These are phyloP conservation scores for Athene cunicularia DNA, from an alignment of 2,113 vertebrate species.

Conservation along the genomic window DNA sequence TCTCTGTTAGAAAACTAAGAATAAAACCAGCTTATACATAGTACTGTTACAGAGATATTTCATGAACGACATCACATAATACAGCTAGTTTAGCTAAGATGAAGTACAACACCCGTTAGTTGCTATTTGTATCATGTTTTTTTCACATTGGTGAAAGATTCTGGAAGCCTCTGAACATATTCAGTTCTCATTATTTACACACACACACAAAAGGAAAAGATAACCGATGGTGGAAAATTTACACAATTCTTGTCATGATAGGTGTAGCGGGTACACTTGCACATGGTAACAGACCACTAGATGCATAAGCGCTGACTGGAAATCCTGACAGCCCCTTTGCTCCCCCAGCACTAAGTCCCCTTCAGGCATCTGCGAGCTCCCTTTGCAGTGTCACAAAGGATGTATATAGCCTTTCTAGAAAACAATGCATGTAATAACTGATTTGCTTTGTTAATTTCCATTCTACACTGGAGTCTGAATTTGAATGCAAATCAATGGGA, in stretches of 20 bases:
- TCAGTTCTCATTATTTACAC: not conserved
- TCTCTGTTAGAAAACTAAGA: not conserved
- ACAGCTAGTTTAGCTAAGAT: not conserved
- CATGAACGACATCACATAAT: not conserved
- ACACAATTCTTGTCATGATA: fast-evolving
- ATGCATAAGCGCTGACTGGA: not conserved
- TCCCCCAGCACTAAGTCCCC: not conserved
- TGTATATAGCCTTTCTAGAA: fast-evolving
- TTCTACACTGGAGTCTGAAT: fast-evolving
- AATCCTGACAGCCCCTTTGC: too few relatives aligned
- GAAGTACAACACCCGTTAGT: not conserved
- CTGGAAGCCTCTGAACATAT: not conserved
- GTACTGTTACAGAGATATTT: not conserved
- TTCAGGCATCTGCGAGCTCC: not conserved
- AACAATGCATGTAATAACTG: fast-evolving
- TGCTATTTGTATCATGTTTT: not conserved
- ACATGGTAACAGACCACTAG: not conserved
- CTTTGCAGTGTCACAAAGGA: not conserved
- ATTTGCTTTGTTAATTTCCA: not conserved
- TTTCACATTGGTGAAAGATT: not conserved
- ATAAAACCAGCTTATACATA: fast-evolving
- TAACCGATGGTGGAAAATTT: not conserved
- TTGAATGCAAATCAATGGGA: fast-evolving
- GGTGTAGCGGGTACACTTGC: not conserved
- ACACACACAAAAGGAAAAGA: not conserved